Percentiles rank a stretch among this genome's conserved stretches.
Conservation (phyloP, 2,888 invertebrate genomes). For the Parnassius mnemosyne region DNA sequence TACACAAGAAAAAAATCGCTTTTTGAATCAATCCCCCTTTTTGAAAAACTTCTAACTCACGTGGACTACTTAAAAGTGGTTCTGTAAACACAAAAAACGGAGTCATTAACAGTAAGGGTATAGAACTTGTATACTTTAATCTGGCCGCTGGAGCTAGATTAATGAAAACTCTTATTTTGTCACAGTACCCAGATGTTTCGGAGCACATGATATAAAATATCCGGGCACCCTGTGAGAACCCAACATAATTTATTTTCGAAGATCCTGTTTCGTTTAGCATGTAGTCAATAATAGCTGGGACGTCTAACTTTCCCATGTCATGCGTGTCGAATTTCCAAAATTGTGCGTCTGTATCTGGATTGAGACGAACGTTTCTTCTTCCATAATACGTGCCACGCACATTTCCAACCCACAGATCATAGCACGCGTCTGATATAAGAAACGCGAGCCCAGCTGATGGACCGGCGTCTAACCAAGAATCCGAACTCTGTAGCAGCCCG, state of each 20-base stretch:
- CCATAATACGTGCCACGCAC: too few relatives aligned
- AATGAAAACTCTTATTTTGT: constrained; percentile 81
- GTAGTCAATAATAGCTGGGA: constrained; percentile 82
- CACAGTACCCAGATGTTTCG: constrained; percentile 79
- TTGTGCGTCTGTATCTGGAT: constrained; percentile 48
- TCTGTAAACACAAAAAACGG: not conserved
- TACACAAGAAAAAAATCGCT: not conserved
- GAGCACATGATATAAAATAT: constrained; percentile 62
- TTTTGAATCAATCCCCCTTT: not conserved
- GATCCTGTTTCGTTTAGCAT: constrained; percentile 47
- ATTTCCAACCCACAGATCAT: too few relatives aligned
- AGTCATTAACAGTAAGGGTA: constrained; percentile 32
- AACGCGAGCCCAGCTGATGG: constrained; percentile 44
- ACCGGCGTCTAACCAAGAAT: constrained; percentile 59
- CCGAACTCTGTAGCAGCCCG: constrained; percentile 56
- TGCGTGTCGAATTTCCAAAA: constrained; percentile 83
- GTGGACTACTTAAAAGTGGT: not conserved
- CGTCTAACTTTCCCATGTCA: constrained; percentile 87
- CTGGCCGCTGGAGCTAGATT: constrained; percentile 83
- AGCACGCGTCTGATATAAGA: constrained; percentile 23
- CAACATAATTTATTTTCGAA: constrained; percentile 72
- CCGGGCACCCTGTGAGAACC: constrained; percentile 88
- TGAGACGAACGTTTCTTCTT: constrained; percentile 49
- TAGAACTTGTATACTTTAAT: constrained; percentile 62
- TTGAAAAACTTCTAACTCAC: not conserved